Evolutionary conservation across 1,140 invertebrate species (phyloP).

Genomic region (Anadara kagoshimensis): DNA sequence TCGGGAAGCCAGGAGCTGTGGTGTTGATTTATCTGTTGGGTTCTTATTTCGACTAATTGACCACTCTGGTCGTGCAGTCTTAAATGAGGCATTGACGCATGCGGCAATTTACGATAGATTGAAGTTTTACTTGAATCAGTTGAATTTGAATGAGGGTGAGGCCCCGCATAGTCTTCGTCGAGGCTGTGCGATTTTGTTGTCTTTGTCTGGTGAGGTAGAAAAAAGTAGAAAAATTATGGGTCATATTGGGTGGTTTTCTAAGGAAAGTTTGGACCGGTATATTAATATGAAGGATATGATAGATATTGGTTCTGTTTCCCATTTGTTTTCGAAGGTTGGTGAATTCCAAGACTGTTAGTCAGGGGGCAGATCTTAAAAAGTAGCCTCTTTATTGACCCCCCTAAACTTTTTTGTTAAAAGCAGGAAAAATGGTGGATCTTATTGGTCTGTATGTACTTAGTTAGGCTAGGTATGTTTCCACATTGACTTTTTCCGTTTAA

Average conservation of each 20-base stretch:
- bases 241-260: no score
- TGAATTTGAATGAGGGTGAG: constrained; percentile 25
- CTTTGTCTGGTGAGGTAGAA: constrained; percentile 13
- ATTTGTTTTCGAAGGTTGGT: no score
- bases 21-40: constrained; percentile 17
- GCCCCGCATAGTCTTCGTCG: constrained; percentile 29
- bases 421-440: no score
- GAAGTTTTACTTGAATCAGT: constrained; percentile 24
- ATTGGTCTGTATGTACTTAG: no score
- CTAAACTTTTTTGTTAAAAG: no score
- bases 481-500: no score
- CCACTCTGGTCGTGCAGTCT: constrained; percentile 5
- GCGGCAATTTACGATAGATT: constrained; percentile 17
- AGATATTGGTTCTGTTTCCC: constrained; percentile 3
- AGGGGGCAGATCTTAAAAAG: no score
- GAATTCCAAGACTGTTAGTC: no score
- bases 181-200: constrained; percentile 28
- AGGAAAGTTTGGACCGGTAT: constrained; percentile 24
- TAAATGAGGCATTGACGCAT: constrained; percentile 22
- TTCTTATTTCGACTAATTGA: constrained; percentile 30
- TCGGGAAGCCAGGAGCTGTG: constrained; percentile 2
- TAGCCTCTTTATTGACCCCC: no score
- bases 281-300: constrained; percentile 11
- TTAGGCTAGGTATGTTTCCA: no score
- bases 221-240: constrained; percentile 15